Conservation (phyloP, 2,888 invertebrate genomes). For the Tachina grossa region DNA sequence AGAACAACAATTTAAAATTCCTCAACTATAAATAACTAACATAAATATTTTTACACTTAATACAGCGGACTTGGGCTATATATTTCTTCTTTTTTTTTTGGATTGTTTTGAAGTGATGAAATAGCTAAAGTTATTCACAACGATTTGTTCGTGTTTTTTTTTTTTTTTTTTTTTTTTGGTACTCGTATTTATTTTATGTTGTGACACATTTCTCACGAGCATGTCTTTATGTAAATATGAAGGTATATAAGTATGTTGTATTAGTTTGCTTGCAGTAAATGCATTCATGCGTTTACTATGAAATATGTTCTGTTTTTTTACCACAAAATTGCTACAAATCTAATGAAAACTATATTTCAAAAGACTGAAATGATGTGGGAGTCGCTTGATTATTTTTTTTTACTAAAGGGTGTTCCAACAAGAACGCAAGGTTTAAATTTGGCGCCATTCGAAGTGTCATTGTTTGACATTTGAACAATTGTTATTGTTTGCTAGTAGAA, state of each 20-base stretch:
- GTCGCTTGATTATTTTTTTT: conserved; percentile 16
- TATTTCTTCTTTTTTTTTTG: not conserved
- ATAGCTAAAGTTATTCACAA: conserved; percentile 1
- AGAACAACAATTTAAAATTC: not conserved
- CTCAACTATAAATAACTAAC: conserved; percentile 11
- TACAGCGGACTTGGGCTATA: not conserved
- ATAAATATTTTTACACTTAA: not conserved
- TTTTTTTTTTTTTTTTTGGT: no score
- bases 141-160: conserved; percentile 11
- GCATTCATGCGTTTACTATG: not conserved
- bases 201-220: conserved; percentile 14
- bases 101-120: not conserved
- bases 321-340: conserved; percentile 21
- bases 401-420: no score
- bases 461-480: no score
- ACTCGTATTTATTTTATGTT: not conserved
- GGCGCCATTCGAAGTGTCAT: no score
- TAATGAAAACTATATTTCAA: conserved; percentile 45
- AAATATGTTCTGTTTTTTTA: not conserved
- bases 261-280: conserved; percentile 7
- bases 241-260: not conserved
- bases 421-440: no score
- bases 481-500: no score
- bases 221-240: not conserved
- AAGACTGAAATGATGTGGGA: conserved; percentile 36